Base-by-base conservation (phyloP, 2,797 vertebrate genomes). In the Cetoscarus ocellatus region DNA sequence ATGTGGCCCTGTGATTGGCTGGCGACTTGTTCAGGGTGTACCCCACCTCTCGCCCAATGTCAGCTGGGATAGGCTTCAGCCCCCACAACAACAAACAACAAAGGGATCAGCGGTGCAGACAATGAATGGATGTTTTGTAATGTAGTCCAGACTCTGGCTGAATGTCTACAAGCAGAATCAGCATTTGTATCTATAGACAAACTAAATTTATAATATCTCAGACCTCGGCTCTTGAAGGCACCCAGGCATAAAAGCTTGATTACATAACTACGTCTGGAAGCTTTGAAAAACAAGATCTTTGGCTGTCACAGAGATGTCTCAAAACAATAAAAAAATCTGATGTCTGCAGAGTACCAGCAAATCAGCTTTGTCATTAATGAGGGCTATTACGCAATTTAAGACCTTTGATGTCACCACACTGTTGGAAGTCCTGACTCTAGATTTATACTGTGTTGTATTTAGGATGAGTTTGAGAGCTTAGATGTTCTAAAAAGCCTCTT, bases 211-310 rank as follows among this genome's bases (percentile, higher is more conserved):
- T n/a, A n/a, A n/a, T n/a, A n/a, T n/a, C n/a, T n/a, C n/a, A n/a
- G n/a, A n/a, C n/a, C n/a, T n/a, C n/a, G n/a, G 27, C 27, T 27
- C 4, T 27, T 27, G 4, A 27, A 27, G 27, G 27, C 27, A 4
- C 27, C 2, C 2, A 27, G 74, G 82, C 73, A 76, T 58, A 45
- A 79, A 83, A 66, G 10, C 39, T 9, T 34, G 34, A 73, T 90
- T 86, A 80, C 65, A 80, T 88, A 86, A 91, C 39, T 47, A 15
- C 70, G 52, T 51, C 67, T 65, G 67, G 73, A 61, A 80, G 79
- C 70, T 40, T 14, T 1, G 7, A 18, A 38, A 70, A 44, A 48
- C 49, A 53, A 62, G 58, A 54, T 88, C 73, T 75, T 77, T 73
- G 73, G 35, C 52, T 50, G 56, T 75, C 39, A 9, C 50, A 8